Conservation (phyloP, 2,888 invertebrate species). For the Halictus ligatus region DNA sequence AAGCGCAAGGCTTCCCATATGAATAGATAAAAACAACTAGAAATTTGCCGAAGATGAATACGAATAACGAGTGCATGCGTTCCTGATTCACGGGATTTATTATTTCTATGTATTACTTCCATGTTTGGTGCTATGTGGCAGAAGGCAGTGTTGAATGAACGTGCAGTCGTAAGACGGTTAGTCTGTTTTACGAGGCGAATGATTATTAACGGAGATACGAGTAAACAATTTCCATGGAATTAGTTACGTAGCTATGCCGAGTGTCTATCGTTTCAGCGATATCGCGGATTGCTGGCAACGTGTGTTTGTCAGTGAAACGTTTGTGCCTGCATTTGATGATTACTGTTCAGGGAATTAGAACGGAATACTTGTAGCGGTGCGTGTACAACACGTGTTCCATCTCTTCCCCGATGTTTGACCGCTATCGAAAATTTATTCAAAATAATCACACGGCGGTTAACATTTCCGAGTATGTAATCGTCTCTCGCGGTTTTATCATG, state of each 20-base stretch:
- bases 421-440: not conserved
- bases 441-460: not conserved
- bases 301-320: conserved; percentile 43
- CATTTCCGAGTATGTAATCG: not conserved
- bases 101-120: no score
- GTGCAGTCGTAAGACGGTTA: not conserved
- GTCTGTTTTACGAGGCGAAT: not conserved
- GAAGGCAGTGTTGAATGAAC: not conserved
- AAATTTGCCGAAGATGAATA: no score
- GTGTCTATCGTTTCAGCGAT: conserved; percentile 51
- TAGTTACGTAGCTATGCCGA: conserved; percentile 19
- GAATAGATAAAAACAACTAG: no score
- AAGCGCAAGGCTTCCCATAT: no score
- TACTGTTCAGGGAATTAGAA: conserved; percentile 49
- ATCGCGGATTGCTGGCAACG: conserved; percentile 38
- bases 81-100: no score
- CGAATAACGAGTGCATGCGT: no score
- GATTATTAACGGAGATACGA: not conserved
- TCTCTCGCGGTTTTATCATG: not conserved
- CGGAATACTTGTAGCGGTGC: conserved; percentile 33
- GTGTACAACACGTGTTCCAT: not conserved
- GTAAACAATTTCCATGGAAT: conserved; percentile 29
- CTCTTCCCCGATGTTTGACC: not conserved
- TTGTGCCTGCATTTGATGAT: conserved; percentile 38
- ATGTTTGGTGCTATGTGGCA: not conserved